Percentiles rank a stretch among this genome's conserved stretches.
phyloP scores from a whole-genome alignment of 1,140 invertebrate species.

The Chymomyza costata region DNA sequence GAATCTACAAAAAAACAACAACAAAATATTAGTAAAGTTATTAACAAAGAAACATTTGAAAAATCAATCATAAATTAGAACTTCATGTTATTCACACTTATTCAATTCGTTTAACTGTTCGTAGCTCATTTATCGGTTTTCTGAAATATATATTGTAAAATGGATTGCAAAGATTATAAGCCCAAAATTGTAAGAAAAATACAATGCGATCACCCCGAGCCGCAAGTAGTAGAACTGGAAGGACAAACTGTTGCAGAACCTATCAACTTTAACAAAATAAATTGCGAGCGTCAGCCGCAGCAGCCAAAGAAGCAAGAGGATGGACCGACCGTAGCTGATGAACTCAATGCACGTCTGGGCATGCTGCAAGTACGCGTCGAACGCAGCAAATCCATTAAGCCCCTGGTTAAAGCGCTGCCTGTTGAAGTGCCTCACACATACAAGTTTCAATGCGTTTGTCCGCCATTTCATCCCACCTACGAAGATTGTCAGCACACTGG shows the following conservation, averaged over 20 bases:
- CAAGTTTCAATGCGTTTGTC: slow-evolving; percentile 55
- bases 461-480: slow-evolving; percentile 50
- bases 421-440: slow-evolving; percentile 39
- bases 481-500: slow-evolving; percentile 57
- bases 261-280: slow-evolving; percentile 27
- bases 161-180: too few species aligned
- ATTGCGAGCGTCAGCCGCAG: slow-evolving; percentile 8
- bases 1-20: slow-evolving; percentile 37
- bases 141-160: too few species aligned
- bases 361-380: slow-evolving; percentile 51
- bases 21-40: background rate
- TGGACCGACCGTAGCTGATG: slow-evolving; percentile 51
- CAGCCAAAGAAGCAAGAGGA: slow-evolving; percentile 6
- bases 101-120: too few species aligned
- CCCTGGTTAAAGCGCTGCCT: slow-evolving; percentile 43
- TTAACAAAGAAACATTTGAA: too few species aligned
- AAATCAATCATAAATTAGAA: too few species aligned
- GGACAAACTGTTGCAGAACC: slow-evolving; percentile 32
- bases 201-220: slow-evolving; percentile 25
- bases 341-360: slow-evolving; percentile 47
- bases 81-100: too few species aligned
- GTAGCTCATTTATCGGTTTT: too few species aligned
- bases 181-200: too few species aligned
- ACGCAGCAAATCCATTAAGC: slow-evolving; percentile 43
- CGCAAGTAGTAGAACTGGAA: slow-evolving; percentile 29